Percentiles rank a stretch among this genome's conserved stretches.
Evolutionary conservation across 2,113 vertebrate genomes (phyloP).

Genomic region (Probosciger aterrimus): DNA sequence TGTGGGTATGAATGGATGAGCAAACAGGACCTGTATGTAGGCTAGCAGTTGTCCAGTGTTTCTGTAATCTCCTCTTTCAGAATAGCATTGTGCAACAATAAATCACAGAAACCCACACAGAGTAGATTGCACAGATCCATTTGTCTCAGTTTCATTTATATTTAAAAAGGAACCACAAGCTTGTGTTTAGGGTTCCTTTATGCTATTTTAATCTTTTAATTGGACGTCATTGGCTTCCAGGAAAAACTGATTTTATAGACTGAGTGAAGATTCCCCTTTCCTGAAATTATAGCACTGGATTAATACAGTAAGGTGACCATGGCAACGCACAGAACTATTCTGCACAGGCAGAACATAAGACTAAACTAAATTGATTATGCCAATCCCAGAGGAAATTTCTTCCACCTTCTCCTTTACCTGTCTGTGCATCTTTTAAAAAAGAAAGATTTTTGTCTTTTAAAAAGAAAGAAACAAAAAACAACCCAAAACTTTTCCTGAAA

Average conservation of each 20-base stretch:
- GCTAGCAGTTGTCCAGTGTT: background rate
- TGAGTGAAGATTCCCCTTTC: conserved; percentile 23
- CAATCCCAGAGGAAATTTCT: conserved; percentile 39
- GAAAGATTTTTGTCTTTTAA: background rate
- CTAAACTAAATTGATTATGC: conserved; percentile 28
- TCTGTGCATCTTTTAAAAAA: background rate
- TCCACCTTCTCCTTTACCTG: background rate
- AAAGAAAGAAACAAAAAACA: background rate
- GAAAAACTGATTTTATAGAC: background rate
- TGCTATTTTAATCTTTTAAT: conserved; percentile 1
- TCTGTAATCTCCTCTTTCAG: background rate
- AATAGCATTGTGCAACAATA: background rate
- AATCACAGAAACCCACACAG: background rate
- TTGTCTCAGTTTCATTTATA: background rate
- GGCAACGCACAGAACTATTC: conserved; percentile 3
- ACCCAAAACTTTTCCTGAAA: background rate
- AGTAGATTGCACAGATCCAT: background rate
- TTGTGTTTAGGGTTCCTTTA: background rate
- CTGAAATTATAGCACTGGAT: conserved; percentile 24
- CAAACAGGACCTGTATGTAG: background rate
- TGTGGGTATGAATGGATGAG: accelerated
- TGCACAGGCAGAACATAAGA: background rate
- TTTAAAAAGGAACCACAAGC: background rate
- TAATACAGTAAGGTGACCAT: conserved; percentile 31
- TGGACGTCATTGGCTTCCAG: conserved; percentile 4